phyloP scores from a whole-genome alignment of 1,140 invertebrate genomes.

The Delia radicum region DNA sequence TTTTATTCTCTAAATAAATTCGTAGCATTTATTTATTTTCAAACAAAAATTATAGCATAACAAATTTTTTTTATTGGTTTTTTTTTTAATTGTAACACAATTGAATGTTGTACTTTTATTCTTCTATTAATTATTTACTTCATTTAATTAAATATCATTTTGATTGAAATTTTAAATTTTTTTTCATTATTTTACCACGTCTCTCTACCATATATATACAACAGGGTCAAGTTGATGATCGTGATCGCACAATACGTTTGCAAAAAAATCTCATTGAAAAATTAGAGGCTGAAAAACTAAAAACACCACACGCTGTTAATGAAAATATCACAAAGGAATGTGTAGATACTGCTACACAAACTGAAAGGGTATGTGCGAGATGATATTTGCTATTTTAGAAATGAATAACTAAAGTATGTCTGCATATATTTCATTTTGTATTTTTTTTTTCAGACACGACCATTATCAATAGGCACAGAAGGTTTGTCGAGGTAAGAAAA shows the following conservation, averaged over 20 bases:
- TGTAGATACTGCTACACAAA: slow-evolving; percentile 72
- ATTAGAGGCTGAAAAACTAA: slow-evolving; percentile 54
- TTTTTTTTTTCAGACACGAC: slow-evolving; percentile 60
- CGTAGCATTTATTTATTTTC: too few species aligned
- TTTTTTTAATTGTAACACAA: not conserved
- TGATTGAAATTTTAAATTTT: not conserved
- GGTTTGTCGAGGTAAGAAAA: slow-evolving; percentile 49
- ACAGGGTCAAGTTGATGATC: slow-evolving; percentile 68
- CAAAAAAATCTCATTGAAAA: slow-evolving; percentile 65
- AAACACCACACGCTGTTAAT: slow-evolving; percentile 24
- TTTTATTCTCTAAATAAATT: too few species aligned
- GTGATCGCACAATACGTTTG: slow-evolving; percentile 67
- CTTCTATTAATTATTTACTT: not conserved
- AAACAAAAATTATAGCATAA: too few species aligned
- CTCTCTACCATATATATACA: not conserved
- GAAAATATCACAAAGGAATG: slow-evolving; percentile 39
- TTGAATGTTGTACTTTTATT: not conserved
- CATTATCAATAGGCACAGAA: slow-evolving; percentile 60
- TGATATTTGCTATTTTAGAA: too few species aligned
- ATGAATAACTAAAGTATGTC: not conserved
- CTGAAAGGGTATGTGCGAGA: slow-evolving; percentile 65
- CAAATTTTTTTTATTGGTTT: not conserved
- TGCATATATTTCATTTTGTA: slow-evolving; percentile 7
- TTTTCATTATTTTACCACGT: not conserved
- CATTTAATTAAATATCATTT: not conserved